Conservation (phyloP, 1,140 invertebrate genomes). For the Lordiphosa mommai region DNA sequence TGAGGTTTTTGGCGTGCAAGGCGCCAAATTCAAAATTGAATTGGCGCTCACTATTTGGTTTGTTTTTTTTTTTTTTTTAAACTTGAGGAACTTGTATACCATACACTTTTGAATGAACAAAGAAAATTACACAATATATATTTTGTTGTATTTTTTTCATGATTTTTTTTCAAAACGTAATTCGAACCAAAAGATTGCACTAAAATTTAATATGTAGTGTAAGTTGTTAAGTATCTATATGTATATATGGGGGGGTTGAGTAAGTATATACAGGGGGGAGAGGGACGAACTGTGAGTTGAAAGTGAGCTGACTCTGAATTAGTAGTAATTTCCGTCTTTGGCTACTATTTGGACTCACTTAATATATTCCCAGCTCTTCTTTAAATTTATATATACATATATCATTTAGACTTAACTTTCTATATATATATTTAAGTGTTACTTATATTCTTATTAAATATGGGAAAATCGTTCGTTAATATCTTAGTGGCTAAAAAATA, state of each 20-base stretch:
- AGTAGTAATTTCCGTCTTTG: neutral
- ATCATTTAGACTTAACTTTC: neutral
- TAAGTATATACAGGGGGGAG: constrained; percentile 8
- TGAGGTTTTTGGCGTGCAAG: constrained; percentile 55
- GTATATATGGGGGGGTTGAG: constrained; percentile 16
- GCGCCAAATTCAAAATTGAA: constrained; percentile 30
- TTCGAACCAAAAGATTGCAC: constrained; percentile 65
- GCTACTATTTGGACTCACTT: neutral
- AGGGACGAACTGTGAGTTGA: no score
- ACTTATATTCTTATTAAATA: constrained; percentile 44
- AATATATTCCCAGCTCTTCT: neutral
- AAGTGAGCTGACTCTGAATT: no score
- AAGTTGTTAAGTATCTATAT: constrained; percentile 41
- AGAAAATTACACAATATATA: constrained; percentile 70
- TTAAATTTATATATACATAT: neutral
- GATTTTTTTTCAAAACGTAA: constrained; percentile 22
- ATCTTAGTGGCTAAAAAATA: constrained; percentile 48
- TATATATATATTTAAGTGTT: constrained; percentile 10
- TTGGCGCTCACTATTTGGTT: constrained; percentile 49
- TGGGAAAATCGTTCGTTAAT: constrained; percentile 29
- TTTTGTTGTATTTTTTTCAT: constrained; percentile 66
- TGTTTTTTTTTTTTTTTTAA: constrained; percentile 59
- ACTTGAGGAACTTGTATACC: constrained; percentile 79
- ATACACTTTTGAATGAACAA: constrained; percentile 78
- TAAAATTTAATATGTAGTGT: constrained; percentile 64